Evolutionary conservation across 1,140 invertebrate species (phyloP), one percentile per base, ranked within the genome.

Genomic region (Neoseiulus cucumeris): DNA sequence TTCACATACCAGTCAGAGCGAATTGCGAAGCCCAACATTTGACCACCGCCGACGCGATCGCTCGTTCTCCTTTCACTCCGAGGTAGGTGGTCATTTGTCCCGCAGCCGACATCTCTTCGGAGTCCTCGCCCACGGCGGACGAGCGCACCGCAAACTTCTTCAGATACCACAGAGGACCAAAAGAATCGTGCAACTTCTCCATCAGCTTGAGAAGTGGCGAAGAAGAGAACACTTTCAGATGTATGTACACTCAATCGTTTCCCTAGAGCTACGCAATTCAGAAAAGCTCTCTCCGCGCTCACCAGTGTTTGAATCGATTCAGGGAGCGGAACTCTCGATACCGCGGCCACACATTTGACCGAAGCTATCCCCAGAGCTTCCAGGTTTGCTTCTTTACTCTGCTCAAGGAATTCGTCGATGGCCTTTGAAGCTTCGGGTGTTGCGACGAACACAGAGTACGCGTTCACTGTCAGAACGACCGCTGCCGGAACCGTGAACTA

Each of bases 21-120:
- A 82, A 88, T 33, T 86, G 79, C 2, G 87, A 89, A 0, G 81
- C 83, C 87, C 87, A 90, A 72, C 87, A 90, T 41, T 79, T 76
- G 25, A 80, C 74, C 6, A 89, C 75, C 1, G 79, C 82, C 29
- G 75, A 69, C 1, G 82, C 44, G 1, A 88, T 73, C 69, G 82
- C 39, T 29, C 67, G 66, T 30, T 68, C 71, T 7, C 71, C 75
- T 29, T 73, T 73, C 41, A 85, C 80, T 2, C 85, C 84, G 1
- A 89, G 74, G 66, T 83, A 80, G 0, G 85, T 87, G 47, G 82
- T 80, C 74, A 89, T 86, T 77, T 89, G 87, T 22, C 87, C 87
- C n/a, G 87, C 87, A 1, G 84, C 82, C 1, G 86, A 88, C 1
- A 72, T 80, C 72, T 85, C 85, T 66, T 82, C 79, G 7, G 82